Conservation (phyloP, 2,888 invertebrate genomes). For the Conops quadrifasciatus region DNA sequence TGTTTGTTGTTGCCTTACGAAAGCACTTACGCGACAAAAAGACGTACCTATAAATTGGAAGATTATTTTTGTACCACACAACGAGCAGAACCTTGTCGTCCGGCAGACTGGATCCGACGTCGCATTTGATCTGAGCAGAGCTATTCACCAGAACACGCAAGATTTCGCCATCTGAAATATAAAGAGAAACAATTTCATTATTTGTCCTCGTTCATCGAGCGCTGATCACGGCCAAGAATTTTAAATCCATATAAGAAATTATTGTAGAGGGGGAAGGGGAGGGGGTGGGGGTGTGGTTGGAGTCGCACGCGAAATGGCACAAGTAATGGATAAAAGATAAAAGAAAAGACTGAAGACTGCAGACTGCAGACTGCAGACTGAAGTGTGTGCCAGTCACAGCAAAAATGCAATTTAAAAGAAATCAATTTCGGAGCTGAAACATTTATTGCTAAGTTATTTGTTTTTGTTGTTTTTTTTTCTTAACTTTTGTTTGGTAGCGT, state of each 20-base stretch:
- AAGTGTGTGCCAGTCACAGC: conserved; percentile 1
- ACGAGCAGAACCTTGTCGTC: conserved; percentile 85
- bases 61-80: conserved; percentile 91
- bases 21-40: too few relatives aligned
- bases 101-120: conserved; percentile 78
- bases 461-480: not conserved
- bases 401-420: conserved; percentile 34
- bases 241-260: not conserved
- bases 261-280: conserved; percentile 8
- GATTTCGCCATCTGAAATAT: conserved; percentile 65
- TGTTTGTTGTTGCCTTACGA: too few relatives aligned
- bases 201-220: not conserved
- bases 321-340: not conserved
- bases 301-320: not conserved
- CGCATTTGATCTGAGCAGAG: conserved; percentile 85
- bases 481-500: not conserved
- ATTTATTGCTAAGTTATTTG: conserved; percentile 8
- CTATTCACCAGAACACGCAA: conserved; percentile 73
- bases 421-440: conserved; percentile 31
- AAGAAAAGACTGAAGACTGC: not conserved
- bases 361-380: not conserved
- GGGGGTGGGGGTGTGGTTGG: not conserved
- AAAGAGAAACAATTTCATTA: not conserved
- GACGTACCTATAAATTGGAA: conserved; percentile 88
- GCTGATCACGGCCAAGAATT: not conserved